Percentiles rank a stretch among this genome's conserved stretches.
phyloP scores from a whole-genome alignment of 1,140 invertebrate species.

The Melanaphis sacchari region DNA sequence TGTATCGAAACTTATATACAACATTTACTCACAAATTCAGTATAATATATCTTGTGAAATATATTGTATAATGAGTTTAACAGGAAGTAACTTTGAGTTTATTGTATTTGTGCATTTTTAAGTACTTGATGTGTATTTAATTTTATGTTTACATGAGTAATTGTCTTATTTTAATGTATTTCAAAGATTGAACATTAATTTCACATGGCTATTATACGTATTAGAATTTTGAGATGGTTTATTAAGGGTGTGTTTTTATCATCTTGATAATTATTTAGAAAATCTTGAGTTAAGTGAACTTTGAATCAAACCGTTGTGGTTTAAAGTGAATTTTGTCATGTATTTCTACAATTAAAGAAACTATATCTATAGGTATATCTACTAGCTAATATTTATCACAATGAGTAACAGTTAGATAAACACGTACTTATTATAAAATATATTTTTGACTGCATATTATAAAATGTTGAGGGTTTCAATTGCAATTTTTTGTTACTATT shows the following conservation, averaged over 20 bases:
- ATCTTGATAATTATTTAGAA: background rate
- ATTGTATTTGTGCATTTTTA: background rate
- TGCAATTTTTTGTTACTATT: background rate
- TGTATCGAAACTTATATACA: no score
- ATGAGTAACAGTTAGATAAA: background rate
- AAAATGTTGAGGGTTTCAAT: background rate
- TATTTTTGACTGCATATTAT: slow-evolving; percentile 13
- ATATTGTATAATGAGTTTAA: background rate
- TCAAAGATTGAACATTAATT: background rate
- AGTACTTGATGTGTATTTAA: background rate
- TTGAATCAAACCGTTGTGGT: background rate
- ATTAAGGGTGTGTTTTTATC: slow-evolving; percentile 15
- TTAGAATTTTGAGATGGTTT: background rate
- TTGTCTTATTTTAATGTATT: background rate
- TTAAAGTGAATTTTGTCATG: background rate
- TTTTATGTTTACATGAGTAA: background rate
- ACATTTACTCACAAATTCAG: background rate
- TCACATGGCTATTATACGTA: background rate
- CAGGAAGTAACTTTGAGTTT: background rate
- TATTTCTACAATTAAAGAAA: background rate
- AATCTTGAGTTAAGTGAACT: slow-evolving; percentile 17
- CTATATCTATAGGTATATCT: background rate
- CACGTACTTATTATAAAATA: background rate
- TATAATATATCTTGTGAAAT: background rate
- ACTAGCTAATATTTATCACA: background rate